Evolutionary conservation across 2,797 vertebrate species (phyloP).

Genomic region (Lacerta agilis): DNA sequence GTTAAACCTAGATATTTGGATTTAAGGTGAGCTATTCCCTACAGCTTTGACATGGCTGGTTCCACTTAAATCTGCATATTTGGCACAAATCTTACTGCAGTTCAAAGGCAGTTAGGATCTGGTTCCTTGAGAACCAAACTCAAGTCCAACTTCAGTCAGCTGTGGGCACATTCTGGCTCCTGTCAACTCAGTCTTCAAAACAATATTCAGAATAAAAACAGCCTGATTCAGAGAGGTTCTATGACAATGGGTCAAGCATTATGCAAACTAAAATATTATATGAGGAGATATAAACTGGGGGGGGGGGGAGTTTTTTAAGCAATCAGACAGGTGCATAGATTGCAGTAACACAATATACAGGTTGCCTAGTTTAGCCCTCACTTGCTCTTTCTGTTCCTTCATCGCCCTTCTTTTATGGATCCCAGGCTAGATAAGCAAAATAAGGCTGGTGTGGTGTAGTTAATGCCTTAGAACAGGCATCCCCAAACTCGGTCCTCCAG

Average conservation of each 20-base stretch:
- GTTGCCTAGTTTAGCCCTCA: not conserved
- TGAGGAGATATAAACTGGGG: not conserved
- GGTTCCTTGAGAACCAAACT: not conserved
- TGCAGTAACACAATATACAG: not conserved
- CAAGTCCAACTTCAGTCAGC: not conserved
- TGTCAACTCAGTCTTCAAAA: not conserved
- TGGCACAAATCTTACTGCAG: not conserved
- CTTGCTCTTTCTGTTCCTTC: not conserved
- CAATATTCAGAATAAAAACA: not conserved
- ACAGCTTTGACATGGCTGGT: not conserved
- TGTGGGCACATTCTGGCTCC: not conserved
- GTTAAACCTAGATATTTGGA: not conserved
- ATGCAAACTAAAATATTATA: not conserved
- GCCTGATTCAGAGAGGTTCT: not conserved
- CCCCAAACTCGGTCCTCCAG: no score
- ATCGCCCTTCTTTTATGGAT: not conserved
- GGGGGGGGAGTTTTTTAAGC: no score
- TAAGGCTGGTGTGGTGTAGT: no score
- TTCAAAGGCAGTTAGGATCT: not conserved
- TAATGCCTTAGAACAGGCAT: no score
- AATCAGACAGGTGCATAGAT: not conserved
- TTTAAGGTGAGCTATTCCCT: not conserved
- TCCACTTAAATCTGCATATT: not conserved
- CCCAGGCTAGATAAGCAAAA: not conserved
- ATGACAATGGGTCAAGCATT: not conserved